A percentile compares a stretch with the other conserved stretches of the same genome.
phyloP scores from a whole-genome alignment of 2,797 vertebrate species.

The Enteromius thamalakanensis region DNA sequence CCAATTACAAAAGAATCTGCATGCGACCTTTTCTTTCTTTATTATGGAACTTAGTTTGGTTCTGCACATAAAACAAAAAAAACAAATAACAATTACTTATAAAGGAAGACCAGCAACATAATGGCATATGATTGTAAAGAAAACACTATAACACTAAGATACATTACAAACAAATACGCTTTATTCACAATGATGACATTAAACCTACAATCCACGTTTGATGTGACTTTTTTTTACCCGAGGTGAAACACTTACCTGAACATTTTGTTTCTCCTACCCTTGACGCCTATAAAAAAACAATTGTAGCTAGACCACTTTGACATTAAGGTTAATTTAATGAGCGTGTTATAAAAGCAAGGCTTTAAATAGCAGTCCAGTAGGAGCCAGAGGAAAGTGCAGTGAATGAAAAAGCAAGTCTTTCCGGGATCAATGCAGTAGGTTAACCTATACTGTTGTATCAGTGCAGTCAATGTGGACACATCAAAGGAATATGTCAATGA shows the following conservation, averaged over 20 bases:
- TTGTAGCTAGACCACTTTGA: conserved; percentile 21
- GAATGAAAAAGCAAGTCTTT: conserved; percentile 60
- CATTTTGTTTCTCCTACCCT: neutral
- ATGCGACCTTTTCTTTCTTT: neutral
- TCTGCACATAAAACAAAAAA: neutral
- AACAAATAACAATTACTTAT: neutral
- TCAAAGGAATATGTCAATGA: conserved; percentile 74
- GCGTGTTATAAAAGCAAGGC: conserved; percentile 47
- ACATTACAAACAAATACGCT: neutral
- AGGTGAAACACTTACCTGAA: neutral
- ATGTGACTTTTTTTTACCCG: neutral
- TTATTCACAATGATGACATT: neutral
- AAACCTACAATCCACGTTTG: neutral
- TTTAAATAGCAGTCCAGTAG: conserved; percentile 68
- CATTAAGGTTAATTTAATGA: conserved; percentile 52
- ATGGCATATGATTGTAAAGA: neutral
- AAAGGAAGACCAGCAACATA: neutral
- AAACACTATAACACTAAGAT: neutral
- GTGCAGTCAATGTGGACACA: conserved; percentile 74
- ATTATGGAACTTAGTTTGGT: neutral
- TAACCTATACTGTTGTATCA: conserved; percentile 74
- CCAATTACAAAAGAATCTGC: neutral
- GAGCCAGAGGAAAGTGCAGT: conserved; percentile 54
- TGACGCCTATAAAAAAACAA: conserved; percentile 25
- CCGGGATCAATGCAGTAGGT: conserved; percentile 76